Conservation (phyloP, 2,888 invertebrate species). For the Drosophila leonis region DNA sequence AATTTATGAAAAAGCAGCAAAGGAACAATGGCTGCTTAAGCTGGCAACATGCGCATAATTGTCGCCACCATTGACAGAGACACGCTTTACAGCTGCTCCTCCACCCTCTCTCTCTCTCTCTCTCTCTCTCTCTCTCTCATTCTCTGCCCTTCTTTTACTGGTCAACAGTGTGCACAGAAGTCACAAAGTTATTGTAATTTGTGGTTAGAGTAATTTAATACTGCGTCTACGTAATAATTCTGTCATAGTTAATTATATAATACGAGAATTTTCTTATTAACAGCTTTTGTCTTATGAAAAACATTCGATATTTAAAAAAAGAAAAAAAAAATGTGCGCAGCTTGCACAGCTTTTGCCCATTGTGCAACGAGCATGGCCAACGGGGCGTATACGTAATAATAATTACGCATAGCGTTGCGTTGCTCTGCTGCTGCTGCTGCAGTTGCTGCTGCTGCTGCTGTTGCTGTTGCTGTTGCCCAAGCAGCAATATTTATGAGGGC, state of each 20-base stretch:
- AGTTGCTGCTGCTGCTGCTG: conserved; percentile 13
- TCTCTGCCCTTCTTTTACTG: conserved; percentile 11
- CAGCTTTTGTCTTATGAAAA: not conserved
- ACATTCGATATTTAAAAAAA: not conserved
- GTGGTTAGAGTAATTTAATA: not conserved
- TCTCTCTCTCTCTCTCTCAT: not conserved
- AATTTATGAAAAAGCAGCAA: conserved; percentile 70
- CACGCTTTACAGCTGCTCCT: conserved; percentile 9
- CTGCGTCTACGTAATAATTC: not conserved
- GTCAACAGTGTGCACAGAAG: conserved; percentile 32
- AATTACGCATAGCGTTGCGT: conserved; percentile 58
- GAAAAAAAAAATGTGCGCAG: not conserved
- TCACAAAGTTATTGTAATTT: not conserved
- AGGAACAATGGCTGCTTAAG: conserved; percentile 78
- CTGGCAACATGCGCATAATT: conserved; percentile 78
- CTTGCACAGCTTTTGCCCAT: conserved; percentile 19
- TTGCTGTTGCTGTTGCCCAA: conserved; percentile 4
- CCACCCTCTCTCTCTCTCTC: not conserved
- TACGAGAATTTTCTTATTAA: not conserved
- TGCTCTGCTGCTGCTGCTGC: conserved; percentile 12
- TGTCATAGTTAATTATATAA: not conserved
- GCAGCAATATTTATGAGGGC: conserved; percentile 62
- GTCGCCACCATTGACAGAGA: conserved; percentile 58
- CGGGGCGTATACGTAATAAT: conserved; percentile 75
- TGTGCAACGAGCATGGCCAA: conserved; percentile 22